Percentiles rank a stretch among this genome's conserved stretches.
Conservation (phyloP, 2,888 invertebrate genomes). For the Meghimatium bilineatum region DNA sequence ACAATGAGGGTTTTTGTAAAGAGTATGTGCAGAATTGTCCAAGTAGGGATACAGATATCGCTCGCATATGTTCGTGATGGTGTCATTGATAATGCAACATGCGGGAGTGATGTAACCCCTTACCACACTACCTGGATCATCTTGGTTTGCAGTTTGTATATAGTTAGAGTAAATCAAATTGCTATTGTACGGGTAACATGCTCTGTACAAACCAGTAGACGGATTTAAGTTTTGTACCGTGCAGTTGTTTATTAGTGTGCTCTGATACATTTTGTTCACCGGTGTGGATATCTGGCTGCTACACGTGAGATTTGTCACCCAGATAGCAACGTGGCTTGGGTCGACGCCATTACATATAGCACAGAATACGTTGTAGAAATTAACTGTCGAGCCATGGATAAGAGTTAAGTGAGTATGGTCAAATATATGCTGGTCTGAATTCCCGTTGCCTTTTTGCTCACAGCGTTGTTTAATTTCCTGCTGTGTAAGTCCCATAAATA, state of each 20-base stretch:
- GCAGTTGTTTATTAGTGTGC: not conserved
- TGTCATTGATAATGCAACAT: not conserved
- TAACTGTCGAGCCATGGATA: not conserved
- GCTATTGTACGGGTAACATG: not conserved
- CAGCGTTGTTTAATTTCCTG: slow-evolving; percentile 24
- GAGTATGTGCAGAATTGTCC: no score
- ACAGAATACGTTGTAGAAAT: slow-evolving; percentile 49
- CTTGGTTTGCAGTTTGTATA: not conserved
- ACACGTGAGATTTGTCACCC: not conserved
- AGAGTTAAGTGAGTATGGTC: slow-evolving; percentile 15
- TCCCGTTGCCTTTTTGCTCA: not conserved
- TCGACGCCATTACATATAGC: slow-evolving; percentile 45
- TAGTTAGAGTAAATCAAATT: not conserved
- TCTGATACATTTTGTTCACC: not conserved
- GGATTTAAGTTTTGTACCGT: not conserved
- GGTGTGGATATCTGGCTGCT: not conserved
- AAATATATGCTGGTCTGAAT: not conserved
- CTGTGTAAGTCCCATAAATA: not conserved
- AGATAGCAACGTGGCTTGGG: not conserved
- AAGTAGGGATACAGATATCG: slow-evolving; percentile 4
- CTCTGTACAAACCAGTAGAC: not conserved
- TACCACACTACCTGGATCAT: not conserved
- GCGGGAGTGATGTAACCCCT: not conserved
- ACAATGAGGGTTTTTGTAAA: slow-evolving; percentile 31
- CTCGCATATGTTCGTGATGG: not conserved